A percentile compares a stretch with the other conserved stretches of the same genome.
Conservation (phyloP, 2,113 vertebrate species). For the Thymallus thymallus region DNA sequence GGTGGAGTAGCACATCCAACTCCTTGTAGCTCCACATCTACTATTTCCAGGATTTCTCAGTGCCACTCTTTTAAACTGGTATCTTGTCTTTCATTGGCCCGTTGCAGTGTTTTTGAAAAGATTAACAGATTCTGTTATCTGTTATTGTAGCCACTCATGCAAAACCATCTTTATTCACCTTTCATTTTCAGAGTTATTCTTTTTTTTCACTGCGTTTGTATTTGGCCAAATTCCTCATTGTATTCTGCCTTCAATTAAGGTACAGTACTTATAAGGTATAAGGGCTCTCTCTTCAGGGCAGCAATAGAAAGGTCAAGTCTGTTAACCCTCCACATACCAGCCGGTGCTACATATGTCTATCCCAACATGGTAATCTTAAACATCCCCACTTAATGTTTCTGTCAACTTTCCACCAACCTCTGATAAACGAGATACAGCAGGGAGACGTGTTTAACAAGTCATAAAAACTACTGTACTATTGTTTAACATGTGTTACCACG, state of each 20-base stretch:
- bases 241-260: too few species aligned
- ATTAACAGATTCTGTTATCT: too few species aligned
- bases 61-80: constrained; percentile 34
- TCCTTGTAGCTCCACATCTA: constrained; percentile 35
- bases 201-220: too few species aligned
- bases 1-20: constrained; percentile 28
- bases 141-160: not conserved
- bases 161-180: not conserved
- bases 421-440: constrained; percentile 24
- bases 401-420: constrained; percentile 22
- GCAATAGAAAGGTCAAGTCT: too few species aligned
- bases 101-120: not conserved
- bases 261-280: too few species aligned
- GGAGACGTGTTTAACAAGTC: constrained; percentile 17
- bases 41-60: constrained; percentile 43
- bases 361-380: not conserved
- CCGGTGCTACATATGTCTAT: not conserved
- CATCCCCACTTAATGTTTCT: not conserved
- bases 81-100: constrained; percentile 8
- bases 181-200: not conserved
- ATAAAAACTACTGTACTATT: constrained; percentile 27
- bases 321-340: too few species aligned
- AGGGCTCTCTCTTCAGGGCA: too few species aligned
- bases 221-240: too few species aligned
- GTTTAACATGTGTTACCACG: constrained; percentile 22